Percentiles rank a stretch among this genome's conserved stretches.
Conservation (phyloP, 35 echinoderm and acorn worm genomes). For the Heliocidaris erythrogramma region DNA sequence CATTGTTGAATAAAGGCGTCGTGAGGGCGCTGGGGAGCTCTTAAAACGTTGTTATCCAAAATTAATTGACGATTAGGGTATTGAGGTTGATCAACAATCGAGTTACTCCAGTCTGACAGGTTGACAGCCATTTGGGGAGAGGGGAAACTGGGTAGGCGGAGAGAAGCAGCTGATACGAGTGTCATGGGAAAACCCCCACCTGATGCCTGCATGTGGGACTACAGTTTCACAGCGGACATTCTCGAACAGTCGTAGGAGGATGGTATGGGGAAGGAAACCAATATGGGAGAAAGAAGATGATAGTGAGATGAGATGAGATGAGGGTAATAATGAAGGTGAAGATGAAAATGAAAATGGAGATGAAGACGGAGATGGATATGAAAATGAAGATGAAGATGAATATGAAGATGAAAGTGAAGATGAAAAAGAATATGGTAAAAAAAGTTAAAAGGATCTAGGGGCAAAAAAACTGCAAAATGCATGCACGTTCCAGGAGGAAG, state of each 20-base stretch:
- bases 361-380: too few relatives aligned
- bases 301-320: too few relatives aligned
- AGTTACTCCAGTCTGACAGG: not conserved
- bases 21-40: not conserved
- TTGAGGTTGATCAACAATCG: not conserved
- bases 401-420: too few relatives aligned
- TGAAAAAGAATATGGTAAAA: too few relatives aligned
- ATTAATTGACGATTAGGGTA: slow-evolving; percentile 12
- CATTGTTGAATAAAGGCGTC: not conserved
- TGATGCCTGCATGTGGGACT: not conserved
- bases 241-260: not conserved
- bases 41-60: slow-evolving; percentile 4
- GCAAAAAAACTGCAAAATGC: too few relatives aligned
- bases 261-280: too few relatives aligned
- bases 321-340: too few relatives aligned
- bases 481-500: too few relatives aligned
- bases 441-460: too few relatives aligned
- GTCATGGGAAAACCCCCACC: not conserved
- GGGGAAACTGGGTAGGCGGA: not conserved
- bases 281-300: too few relatives aligned
- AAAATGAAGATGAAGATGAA: too few relatives aligned
- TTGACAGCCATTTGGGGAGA: not conserved
- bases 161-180: not conserved
- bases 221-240: not conserved
- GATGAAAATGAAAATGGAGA: too few relatives aligned